These are phyloP conservation scores for Oppia nitens DNA, from an alignment of 1,140 invertebrate species.

Conservation along the genomic window DNA sequence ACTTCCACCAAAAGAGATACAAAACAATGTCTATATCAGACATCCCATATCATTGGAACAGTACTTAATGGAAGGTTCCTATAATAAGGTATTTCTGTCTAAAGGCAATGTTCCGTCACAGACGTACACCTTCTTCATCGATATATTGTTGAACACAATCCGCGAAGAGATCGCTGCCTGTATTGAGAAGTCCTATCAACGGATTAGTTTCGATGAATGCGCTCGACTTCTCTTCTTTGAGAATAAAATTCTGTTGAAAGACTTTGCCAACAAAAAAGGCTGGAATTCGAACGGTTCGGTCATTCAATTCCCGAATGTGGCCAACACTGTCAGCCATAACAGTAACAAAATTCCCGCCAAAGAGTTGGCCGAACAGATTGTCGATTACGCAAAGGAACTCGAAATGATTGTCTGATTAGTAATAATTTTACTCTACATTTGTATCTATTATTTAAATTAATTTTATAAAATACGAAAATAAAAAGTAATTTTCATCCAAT, in stretches of 20 bases:
- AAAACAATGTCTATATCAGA: constrained; percentile 81
- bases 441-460: no score
- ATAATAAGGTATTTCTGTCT: constrained; percentile 84
- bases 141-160: constrained; percentile 85
- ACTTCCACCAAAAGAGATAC: constrained; percentile 76
- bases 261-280: constrained; percentile 42
- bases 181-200: constrained; percentile 87
- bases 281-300: constrained; percentile 7
- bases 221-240: constrained; percentile 73
- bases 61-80: constrained; percentile 97
- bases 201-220: constrained; percentile 70
- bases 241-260: constrained; percentile 44
- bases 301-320: background rate
- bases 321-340: background rate
- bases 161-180: constrained; percentile 89
- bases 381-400: constrained; percentile 92
- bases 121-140: constrained; percentile 92
- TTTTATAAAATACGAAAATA: no score
- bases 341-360: constrained; percentile 59
- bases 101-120: constrained; percentile 89
- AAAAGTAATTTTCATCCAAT: no score
- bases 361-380: constrained; percentile 75
- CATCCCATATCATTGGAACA: constrained; percentile 92
- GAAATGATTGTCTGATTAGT: constrained; percentile 96
- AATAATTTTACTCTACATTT: no score